Evolutionary conservation across 2,113 vertebrate genomes (phyloP).

Genomic region (Cololabis saira): DNA sequence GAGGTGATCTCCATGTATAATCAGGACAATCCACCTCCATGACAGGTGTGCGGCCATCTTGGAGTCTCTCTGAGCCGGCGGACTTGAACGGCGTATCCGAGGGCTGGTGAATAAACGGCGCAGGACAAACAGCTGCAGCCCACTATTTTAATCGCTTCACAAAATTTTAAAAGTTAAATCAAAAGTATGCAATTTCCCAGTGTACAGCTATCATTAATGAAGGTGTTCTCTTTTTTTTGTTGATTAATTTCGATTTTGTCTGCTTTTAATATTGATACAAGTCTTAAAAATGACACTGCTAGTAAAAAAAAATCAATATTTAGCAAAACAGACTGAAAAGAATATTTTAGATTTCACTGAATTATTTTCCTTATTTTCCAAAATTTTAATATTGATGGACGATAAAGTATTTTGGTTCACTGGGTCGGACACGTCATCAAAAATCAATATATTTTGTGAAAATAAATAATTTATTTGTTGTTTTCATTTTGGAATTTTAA

Average conservation of each 20-base stretch:
- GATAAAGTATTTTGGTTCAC: slow-evolving; percentile 9
- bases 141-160: slow-evolving; percentile 5
- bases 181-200: not conserved
- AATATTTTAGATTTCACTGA: slow-evolving; percentile 15
- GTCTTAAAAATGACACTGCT: too few relatives aligned
- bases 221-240: not conserved
- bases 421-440: slow-evolving; percentile 1
- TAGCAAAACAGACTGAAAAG: not conserved
- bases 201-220: not conserved
- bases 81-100: slow-evolving; percentile 38
- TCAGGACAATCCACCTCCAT: slow-evolving; percentile 69
- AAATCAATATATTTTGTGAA: slow-evolving; percentile 7
- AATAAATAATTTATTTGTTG: not conserved
- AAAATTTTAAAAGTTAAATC: not conserved
- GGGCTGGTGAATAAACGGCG: slow-evolving; percentile 6
- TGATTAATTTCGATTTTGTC: not conserved
- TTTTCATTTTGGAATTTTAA: slow-evolving; percentile 23
- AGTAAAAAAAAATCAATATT: not conserved
- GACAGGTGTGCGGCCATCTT: slow-evolving; percentile 77
- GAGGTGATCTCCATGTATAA: slow-evolving; percentile 69
- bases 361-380: slow-evolving; percentile 2
- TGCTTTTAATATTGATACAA: slow-evolving; percentile 2
- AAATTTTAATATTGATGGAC: not conserved
- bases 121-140: slow-evolving; percentile 18
- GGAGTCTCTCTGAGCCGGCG: slow-evolving; percentile 54